Evolutionary conservation across 2,113 vertebrate genomes (phyloP).

Genomic region (Emydocephalus ijimae): DNA sequence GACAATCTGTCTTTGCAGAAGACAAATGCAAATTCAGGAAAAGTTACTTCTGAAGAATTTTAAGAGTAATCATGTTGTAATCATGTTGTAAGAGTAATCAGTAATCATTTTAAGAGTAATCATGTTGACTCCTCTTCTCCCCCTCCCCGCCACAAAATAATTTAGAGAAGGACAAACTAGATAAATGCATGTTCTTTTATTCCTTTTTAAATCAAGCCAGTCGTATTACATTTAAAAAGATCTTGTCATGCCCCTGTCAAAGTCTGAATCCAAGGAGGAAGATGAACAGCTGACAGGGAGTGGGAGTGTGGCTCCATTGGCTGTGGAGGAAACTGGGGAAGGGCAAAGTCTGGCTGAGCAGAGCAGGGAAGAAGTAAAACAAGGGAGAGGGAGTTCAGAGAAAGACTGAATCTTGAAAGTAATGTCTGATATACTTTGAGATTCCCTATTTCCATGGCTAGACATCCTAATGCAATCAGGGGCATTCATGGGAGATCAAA

Average conservation of each 20-base stretch:
- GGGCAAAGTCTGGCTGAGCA: too few relatives aligned
- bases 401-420: background rate
- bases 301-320: too few relatives aligned
- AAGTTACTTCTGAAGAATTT: background rate
- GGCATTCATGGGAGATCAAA: background rate
- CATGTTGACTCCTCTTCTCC: background rate
- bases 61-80: background rate
- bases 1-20: background rate
- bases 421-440: background rate
- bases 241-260: too few relatives aligned
- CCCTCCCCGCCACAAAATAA: background rate
- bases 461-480: rapidly evolving
- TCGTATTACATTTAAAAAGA: background rate
- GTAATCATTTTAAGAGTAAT: background rate
- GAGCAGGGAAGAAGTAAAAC: too few relatives aligned
- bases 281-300: too few relatives aligned
- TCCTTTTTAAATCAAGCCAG: background rate
- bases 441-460: rapidly evolving
- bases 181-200: background rate
- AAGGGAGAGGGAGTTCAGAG: too few relatives aligned
- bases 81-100: too few relatives aligned
- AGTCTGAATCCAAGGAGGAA: too few relatives aligned
- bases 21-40: background rate
- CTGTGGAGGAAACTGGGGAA: too few relatives aligned
- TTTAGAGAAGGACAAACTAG: background rate